Evolutionary conservation across 1,140 invertebrate genomes (phyloP).

Genomic region (Trachymyrmex cornetzi): DNA sequence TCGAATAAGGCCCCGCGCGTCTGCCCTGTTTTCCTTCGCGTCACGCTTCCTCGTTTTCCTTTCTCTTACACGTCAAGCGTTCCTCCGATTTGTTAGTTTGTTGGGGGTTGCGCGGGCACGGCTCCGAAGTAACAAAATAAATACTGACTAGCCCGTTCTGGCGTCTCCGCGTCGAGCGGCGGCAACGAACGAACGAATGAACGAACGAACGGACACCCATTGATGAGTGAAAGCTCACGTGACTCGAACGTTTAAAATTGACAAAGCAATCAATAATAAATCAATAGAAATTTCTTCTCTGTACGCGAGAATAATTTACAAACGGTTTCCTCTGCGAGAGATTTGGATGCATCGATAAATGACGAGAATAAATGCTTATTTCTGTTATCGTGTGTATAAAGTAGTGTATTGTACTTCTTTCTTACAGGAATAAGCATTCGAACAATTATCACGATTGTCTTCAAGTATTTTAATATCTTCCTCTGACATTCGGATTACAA

Average conservation of each 20-base stretch:
- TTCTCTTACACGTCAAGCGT: neutral
- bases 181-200: conserved; percentile 39
- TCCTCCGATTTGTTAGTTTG: conserved; percentile 39
- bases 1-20: conserved; percentile 67
- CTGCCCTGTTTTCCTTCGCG: neutral
- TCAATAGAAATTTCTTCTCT: neutral
- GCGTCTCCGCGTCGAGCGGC: conserved; percentile 61
- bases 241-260: conserved; percentile 27
- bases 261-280: conserved; percentile 2
- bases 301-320: neutral
- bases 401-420: neutral
- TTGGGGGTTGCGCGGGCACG: conserved; percentile 70
- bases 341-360: neutral
- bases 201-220: conserved; percentile 36
- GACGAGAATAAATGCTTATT: conserved; percentile 33
- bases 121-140: conserved; percentile 75
- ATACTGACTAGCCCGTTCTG: conserved; percentile 78
- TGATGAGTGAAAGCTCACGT: conserved; percentile 1
- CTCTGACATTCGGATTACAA: conserved; percentile 33
- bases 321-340: conserved; percentile 34
- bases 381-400: conserved; percentile 1
- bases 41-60: neutral
- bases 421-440: conserved; percentile 29
- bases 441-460: conserved; percentile 22
- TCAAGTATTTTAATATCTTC: neutral